Conservation (phyloP, 2,113 vertebrate species). For the Cebus imitator region DNA sequence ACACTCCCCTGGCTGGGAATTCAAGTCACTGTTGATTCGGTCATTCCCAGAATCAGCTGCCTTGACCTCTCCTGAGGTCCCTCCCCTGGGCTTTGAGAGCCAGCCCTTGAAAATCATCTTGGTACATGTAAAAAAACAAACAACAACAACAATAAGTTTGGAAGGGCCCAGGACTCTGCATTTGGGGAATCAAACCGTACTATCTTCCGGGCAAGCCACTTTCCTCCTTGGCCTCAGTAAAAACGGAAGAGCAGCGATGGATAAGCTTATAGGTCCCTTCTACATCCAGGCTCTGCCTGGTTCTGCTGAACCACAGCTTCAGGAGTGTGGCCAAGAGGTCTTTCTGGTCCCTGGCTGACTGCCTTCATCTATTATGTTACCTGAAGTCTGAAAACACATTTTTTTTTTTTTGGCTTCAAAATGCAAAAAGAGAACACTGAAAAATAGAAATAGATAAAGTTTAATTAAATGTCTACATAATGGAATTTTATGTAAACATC, state of each 20-base stretch:
- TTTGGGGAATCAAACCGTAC: background rate
- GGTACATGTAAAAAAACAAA: background rate
- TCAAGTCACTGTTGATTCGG: background rate
- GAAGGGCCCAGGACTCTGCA: background rate
- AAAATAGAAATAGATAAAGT: constrained; percentile 52
- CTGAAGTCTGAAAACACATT: background rate
- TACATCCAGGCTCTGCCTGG: background rate
- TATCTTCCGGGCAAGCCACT: background rate
- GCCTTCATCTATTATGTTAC: background rate
- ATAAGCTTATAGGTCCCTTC: background rate
- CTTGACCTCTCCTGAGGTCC: background rate
- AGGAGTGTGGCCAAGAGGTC: rapidly evolving
- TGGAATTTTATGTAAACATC: constrained; percentile 54
- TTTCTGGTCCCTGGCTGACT: background rate
- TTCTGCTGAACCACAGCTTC: background rate
- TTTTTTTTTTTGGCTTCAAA: background rate
- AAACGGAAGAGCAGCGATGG: background rate
- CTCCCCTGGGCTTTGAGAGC: background rate
- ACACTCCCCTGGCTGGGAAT: background rate
- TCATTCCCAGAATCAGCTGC: background rate
- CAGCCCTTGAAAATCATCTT: background rate
- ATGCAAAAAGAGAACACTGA: constrained; percentile 48
- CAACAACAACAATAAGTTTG: background rate
- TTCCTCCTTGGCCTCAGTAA: background rate
- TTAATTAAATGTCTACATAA: constrained; percentile 68